Evolutionary conservation across 2,797 vertebrate species (phyloP).

Genomic region (Antrozous pallidus): DNA sequence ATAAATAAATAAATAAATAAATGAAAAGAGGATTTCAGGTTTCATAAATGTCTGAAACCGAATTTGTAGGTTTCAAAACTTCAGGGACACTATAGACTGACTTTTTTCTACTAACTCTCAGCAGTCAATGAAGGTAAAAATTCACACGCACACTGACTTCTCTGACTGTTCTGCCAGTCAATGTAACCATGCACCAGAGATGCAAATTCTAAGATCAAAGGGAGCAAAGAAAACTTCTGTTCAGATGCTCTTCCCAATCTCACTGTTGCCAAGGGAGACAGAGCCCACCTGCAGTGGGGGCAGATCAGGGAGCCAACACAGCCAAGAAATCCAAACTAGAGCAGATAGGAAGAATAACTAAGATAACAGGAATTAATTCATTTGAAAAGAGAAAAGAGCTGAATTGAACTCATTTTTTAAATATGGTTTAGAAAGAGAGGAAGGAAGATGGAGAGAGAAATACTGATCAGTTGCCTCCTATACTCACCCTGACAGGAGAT

Average conservation of each 20-base stretch:
- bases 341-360: background rate
- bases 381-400: background rate
- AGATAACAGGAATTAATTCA: background rate
- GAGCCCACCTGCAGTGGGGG: background rate
- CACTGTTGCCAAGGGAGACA: background rate
- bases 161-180: background rate
- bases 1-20: too few species aligned
- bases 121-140: background rate
- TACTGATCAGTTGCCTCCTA: background rate
- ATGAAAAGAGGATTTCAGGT: background rate
- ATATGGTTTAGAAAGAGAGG: background rate
- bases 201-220: background rate
- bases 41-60: background rate
- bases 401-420: background rate
- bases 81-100: background rate
- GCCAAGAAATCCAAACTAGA: background rate
- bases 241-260: background rate
- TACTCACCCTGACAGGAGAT: background rate
- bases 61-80: background rate
- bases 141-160: accelerated
- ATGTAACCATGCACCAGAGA: background rate
- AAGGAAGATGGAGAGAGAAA: background rate
- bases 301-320: background rate
- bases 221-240: background rate
- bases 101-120: background rate